Base-by-base conservation (phyloP, 2,888 invertebrate genomes). In the Cataglyphis rosenhaueri region DNA sequence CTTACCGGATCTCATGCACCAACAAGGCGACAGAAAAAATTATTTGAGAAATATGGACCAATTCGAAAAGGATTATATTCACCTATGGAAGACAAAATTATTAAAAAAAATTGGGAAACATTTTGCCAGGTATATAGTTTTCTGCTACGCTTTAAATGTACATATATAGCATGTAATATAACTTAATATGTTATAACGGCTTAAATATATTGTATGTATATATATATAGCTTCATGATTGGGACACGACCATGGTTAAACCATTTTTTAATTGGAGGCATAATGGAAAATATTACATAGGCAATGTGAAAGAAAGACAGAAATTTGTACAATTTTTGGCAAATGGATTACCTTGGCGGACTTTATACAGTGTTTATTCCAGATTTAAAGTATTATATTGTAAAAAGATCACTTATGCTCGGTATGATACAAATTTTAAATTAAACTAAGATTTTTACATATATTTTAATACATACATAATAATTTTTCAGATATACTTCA, bases 91-190 rank as follows among this genome's bases (percentile, higher is more conserved):
- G 92, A 94, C 78, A 52, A 85, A 44, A 88, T 85, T 59, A 91
- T 94, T 38, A 84, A 18, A 8, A 73, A 81, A n/a, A 94, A 94
- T 70, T 94, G 94, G 94, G 81, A 86, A 64, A 61, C n/a, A 29
- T 94, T 94, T 89, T 94, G 94, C 61, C 32, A 91, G 83, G 94
- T 93, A 86, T 70, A 59, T 70, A n/a, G n/a, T 52, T 52, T n/a
- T 52, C 0, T 52, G 52, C 8, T 48, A 18, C 10, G 15, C 3
- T 0, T 76, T 68, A 44, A 15, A 48, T 76, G 35, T 15, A 29
- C 12, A 59, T n/a, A 18, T 21, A 8, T 3, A 52, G 8, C 2
- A 8, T 52, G 8, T 10, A 3, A 64, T 75, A 75, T 64, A 52
- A 75, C 55, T 29, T 35, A 41, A 41, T 21, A 78, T 44, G 5